phyloP scores from a whole-genome alignment of 2,888 invertebrate genomes.

The Volucella inanis region DNA sequence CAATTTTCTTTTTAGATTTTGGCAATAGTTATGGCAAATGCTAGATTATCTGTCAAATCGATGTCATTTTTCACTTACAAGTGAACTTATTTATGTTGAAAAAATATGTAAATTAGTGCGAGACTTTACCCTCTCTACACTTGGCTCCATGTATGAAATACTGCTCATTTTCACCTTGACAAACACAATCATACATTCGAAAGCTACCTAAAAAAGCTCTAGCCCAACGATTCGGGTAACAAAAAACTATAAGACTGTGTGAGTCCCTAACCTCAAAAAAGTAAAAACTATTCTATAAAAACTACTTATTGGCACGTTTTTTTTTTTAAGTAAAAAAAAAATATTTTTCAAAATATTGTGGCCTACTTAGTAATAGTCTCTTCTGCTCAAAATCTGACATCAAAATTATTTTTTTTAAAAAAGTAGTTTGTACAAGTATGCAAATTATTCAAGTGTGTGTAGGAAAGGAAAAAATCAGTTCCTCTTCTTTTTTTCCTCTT shows the following conservation, averaged over 20 bases:
- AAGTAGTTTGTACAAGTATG: constrained; percentile 55
- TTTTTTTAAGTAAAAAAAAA: neutral
- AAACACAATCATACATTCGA: neutral
- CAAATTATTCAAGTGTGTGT: constrained; percentile 38
- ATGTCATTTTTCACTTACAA: constrained; percentile 8
- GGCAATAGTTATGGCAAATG: no score
- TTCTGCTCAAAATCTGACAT: constrained; percentile 23
- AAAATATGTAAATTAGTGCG: neutral
- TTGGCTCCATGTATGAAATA: no score
- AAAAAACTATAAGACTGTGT: neutral
- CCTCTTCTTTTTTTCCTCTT: constrained; percentile 5
- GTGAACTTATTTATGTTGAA: no score
- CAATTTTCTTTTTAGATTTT: no score
- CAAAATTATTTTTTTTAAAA: constrained; percentile 8
- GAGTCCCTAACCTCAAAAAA: neutral
- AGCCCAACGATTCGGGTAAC: neutral
- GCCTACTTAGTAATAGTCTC: constrained; percentile 24
- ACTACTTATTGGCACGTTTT: neutral
- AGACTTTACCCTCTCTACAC: constrained; percentile 1
- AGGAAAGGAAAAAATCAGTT: constrained; percentile 8
- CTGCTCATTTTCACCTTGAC: neutral
- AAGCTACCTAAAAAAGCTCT: constrained; percentile 19
- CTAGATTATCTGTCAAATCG: no score
- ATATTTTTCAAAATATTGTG: neutral
- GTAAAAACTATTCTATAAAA: neutral